phyloP scores from a whole-genome alignment of 2,113 vertebrate genomes.

The Emydura subglobosa region DNA sequence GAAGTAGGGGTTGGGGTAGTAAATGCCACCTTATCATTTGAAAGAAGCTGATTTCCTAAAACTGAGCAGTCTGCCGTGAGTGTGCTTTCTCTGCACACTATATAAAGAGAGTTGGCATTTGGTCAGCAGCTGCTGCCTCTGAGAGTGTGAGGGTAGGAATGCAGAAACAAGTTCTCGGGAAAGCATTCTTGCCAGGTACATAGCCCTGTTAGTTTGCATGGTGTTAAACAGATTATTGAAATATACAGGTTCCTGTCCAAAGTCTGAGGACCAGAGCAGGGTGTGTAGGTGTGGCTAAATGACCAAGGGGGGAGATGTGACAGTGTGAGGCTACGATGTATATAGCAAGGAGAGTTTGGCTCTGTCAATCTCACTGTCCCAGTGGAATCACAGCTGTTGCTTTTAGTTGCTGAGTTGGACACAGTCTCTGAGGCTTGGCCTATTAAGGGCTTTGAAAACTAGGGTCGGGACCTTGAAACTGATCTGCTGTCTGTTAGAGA shows the following conservation, averaged over 20 bases:
- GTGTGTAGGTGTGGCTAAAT: background rate
- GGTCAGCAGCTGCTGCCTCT: background rate
- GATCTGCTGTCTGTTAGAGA: slow-evolving; percentile 42
- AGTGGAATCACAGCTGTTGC: slow-evolving; percentile 47
- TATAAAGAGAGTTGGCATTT: background rate
- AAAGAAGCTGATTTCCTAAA: slow-evolving; percentile 31
- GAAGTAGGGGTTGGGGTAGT: slow-evolving; percentile 61
- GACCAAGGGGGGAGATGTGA: background rate
- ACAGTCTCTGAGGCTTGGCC: slow-evolving; percentile 11
- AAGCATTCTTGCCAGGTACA: background rate
- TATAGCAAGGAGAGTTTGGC: background rate
- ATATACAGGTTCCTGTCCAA: background rate
- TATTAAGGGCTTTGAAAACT: slow-evolving; percentile 64
- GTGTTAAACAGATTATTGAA: background rate
- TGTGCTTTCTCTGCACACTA: background rate
- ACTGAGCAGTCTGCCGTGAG: background rate
- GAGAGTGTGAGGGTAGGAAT: background rate
- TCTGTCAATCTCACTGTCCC: background rate
- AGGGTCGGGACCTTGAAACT: slow-evolving; percentile 67
- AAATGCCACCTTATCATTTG: slow-evolving; percentile 47
- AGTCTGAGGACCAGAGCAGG: background rate
- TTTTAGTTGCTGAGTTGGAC: background rate
- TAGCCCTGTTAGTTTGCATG: background rate
- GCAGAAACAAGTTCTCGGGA: background rate
- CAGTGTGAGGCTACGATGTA: background rate